phyloP scores from a whole-genome alignment of 1,140 invertebrate species.

The Drosophila santomea region DNA sequence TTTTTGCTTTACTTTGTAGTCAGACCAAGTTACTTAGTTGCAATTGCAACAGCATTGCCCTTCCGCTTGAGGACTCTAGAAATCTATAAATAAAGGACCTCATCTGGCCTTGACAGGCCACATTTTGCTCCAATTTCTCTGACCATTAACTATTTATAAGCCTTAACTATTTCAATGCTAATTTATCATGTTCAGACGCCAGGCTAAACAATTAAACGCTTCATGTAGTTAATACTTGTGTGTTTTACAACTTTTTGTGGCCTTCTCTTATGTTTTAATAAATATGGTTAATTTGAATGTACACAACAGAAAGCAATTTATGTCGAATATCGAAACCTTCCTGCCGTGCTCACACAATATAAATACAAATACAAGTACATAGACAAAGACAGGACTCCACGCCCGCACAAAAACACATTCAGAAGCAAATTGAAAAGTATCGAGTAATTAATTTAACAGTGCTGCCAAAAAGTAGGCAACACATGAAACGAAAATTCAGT shows the following conservation, averaged over 20 bases:
- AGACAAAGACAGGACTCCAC: not conserved
- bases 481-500: not conserved
- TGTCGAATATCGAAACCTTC: constrained; percentile 49
- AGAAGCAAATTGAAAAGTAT: constrained; percentile 12
- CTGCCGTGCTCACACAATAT: constrained; percentile 67
- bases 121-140: not conserved
- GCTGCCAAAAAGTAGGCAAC: constrained; percentile 60
- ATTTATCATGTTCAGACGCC: constrained; percentile 27
- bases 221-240: constrained; percentile 33
- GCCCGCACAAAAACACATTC: not conserved
- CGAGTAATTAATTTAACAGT: constrained; percentile 17
- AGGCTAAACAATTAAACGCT: constrained; percentile 41
- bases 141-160: constrained; percentile 23
- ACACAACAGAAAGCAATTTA: constrained; percentile 32
- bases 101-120: constrained; percentile 13
- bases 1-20: constrained; percentile 23
- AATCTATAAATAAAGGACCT: constrained; percentile 19
- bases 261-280: constrained; percentile 27
- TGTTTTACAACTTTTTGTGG: constrained; percentile 18
- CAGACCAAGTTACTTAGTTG: not conserved
- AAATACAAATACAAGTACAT: constrained; percentile 1
- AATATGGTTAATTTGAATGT: constrained; percentile 21
- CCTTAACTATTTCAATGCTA: constrained; percentile 22
- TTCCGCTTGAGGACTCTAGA: not conserved
- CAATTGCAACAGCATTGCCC: constrained; percentile 8